A percentile compares a stretch with the other conserved stretches of the same genome.
Conservation (phyloP, 2,888 invertebrate species). For the Sthenelais limicola region DNA sequence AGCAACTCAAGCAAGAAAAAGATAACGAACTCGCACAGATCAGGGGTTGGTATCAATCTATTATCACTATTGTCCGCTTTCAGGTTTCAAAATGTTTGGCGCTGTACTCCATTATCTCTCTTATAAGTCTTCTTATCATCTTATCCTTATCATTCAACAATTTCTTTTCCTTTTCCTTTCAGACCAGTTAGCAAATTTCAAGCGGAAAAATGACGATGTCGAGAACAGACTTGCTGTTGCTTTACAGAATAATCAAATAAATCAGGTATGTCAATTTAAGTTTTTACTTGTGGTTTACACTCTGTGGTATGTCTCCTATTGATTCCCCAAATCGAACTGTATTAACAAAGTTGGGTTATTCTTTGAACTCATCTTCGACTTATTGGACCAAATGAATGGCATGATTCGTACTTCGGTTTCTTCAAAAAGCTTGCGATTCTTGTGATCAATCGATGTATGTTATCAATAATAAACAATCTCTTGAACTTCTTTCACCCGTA, state of each 20-base stretch:
- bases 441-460: too few relatives aligned
- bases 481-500: too few relatives aligned
- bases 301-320: too few relatives aligned
- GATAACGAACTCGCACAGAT: slow-evolving; percentile 57
- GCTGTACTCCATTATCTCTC: not conserved
- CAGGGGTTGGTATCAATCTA: slow-evolving; percentile 58
- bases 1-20: slow-evolving; percentile 61
- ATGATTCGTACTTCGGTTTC: too few relatives aligned
- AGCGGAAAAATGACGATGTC: slow-evolving; percentile 58
- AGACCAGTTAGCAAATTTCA: slow-evolving; percentile 59
- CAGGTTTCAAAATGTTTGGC: not conserved
- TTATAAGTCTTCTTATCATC: not conserved
- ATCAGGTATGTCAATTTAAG: slow-evolving; percentile 10
- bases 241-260: slow-evolving; percentile 14
- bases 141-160: not conserved
- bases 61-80: not conserved
- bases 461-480: too few relatives aligned
- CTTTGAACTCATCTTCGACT: too few relatives aligned
- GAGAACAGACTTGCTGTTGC: slow-evolving; percentile 50
- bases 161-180: slow-evolving; percentile 40
- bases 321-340: too few relatives aligned
- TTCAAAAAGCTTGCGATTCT: too few relatives aligned
- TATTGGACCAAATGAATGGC: too few relatives aligned
- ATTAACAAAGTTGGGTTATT: too few relatives aligned
- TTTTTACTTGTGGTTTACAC: too few relatives aligned